Evolutionary conservation across 2,797 vertebrate species (phyloP), one percentile per base, ranked within the genome.

Genomic region (Arnoldichthys spilopterus): DNA sequence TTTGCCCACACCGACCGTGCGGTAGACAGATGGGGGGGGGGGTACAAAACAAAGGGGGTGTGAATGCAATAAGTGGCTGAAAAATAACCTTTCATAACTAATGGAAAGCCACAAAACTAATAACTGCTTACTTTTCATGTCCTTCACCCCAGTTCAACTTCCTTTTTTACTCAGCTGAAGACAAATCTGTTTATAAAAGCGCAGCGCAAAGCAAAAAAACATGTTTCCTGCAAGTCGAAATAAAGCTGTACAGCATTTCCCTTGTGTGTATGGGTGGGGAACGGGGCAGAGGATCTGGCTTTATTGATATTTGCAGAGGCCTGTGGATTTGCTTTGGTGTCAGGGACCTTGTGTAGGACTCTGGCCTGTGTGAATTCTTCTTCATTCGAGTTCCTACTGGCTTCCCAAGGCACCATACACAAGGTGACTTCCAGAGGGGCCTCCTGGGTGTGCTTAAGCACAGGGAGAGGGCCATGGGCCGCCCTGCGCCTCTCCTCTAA

Each of bases 291-390:
- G 47, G 69, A 47, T 54, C 12, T 4, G 12, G 40, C 32, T 63
- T 62, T 59, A 61, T 45, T 74, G 95, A 93, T 95, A 95, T 95
- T 94, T 94, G 95, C 93, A 92, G 93, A 92, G 93, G 92, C 92
- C 92, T 92, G 93, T 94, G 95, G 93, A 95, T 97, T 96, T 94
- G 94, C 91, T 93, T 93, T 93, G 91, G 91, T 93, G 93, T 92
- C 91, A 91, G 89, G 93, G 92, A 93, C 92, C 90, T 91, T 89
- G 91, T 95, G 90, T 90, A 87, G 91, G 90, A 88, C 89, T 92
- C 91, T 90, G 85, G 89, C 87, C 78, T 92, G 94, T 95, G 94
- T 82, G 70, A 95, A 95, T 92, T 91, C 90, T 90, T 89, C 93
- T 94, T 64, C 78, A 94, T 96, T 94, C 93, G 90, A 94, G 94